Evolutionary conservation across 1,140 invertebrate species (phyloP), one percentile per base, ranked within the genome.

Genomic region (Drosophila lowei): DNA sequence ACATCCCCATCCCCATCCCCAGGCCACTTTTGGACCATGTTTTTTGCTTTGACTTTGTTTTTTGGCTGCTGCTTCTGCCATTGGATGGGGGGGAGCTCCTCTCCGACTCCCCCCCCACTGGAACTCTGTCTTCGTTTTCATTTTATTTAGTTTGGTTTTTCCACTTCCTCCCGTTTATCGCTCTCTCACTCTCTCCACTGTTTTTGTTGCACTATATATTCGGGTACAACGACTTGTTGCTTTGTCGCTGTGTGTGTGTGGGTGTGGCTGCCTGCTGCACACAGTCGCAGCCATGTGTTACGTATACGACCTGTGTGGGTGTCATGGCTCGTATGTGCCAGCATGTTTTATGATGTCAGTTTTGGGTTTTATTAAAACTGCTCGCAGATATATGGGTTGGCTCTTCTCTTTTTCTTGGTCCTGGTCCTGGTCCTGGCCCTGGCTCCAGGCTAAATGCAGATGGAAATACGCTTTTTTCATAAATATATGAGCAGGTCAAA

Each of bases 331-430:
- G 30, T 84, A 49, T 74, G 47, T 70, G 81, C 74, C 54, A 77
- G 56, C 63, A 68, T 88, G 83, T 88, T 88, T 88, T 88, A 88
- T 88, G 83, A 88, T 88, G 83, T 88, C 83, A 88, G 83, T 88
- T 88, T 88, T 67, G 83, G 78, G 78, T 88, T 88, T 88, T 88
- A 88, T 88, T 88, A 88, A 88, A 88, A 88, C 83, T 83, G 75
- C 84, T 66, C 54, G 77, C 58, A 88, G 75, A 88, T 88, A 88
- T 83, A 80, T 68, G 60, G 42, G 48, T 50, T 57, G 52, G 8
- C 34, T 62, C 18, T 46, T 48, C 59, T 59, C 47, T 11, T 34
- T 62, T 49, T 54, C 38, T 28, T 11, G 53, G 42, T n/a, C 23
- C 16, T 3, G 3, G 21, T 21, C 67, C 13, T 38, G 34, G 1